Evolutionary conservation across 2,888 invertebrate genomes (phyloP).

Genomic region (Agrochola lota): DNA sequence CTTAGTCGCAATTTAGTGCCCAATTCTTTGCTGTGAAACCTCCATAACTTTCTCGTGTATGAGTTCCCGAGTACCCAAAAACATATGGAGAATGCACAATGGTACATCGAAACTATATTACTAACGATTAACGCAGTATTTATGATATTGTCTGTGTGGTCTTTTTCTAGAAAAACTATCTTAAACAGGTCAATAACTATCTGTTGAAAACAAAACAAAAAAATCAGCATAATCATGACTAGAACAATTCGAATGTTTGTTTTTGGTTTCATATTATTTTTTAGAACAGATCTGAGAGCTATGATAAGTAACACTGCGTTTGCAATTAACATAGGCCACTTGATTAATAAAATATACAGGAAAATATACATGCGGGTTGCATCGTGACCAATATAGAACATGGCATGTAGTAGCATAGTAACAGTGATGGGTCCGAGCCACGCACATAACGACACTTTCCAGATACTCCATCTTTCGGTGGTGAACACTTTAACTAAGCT

Average conservation of each 20-base stretch:
- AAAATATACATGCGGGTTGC: conserved; percentile 63
- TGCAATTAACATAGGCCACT: conserved; percentile 81
- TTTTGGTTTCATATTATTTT: conserved; percentile 72
- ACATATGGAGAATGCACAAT: conserved; percentile 80
- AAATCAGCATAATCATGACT: conserved; percentile 80
- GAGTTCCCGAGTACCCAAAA: conserved; percentile 86
- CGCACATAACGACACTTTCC: conserved; percentile 74
- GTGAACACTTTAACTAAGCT: conserved; percentile 81
- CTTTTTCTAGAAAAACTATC: conserved; percentile 69
- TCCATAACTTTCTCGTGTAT: conserved; percentile 82
- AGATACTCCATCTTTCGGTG: conserved; percentile 66
- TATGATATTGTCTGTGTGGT: conserved; percentile 50
- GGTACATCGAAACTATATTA: conserved; percentile 78
- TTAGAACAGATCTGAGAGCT: conserved; percentile 76
- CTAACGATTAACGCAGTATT: conserved; percentile 57
- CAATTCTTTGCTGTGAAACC: conserved; percentile 52
- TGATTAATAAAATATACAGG: conserved; percentile 74
- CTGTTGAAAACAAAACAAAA: conserved; percentile 83
- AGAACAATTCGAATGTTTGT: conserved; percentile 76
- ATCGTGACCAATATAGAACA: conserved; percentile 55
- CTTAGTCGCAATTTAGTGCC: conserved; percentile 37
- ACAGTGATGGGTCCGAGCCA: conserved; percentile 77
- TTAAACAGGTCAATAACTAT: conserved; percentile 77
- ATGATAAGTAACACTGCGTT: conserved; percentile 78
- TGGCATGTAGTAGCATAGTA: conserved; percentile 60